Conservation (phyloP, 2,797 vertebrate species). For the Bovichtus diacanthus region DNA sequence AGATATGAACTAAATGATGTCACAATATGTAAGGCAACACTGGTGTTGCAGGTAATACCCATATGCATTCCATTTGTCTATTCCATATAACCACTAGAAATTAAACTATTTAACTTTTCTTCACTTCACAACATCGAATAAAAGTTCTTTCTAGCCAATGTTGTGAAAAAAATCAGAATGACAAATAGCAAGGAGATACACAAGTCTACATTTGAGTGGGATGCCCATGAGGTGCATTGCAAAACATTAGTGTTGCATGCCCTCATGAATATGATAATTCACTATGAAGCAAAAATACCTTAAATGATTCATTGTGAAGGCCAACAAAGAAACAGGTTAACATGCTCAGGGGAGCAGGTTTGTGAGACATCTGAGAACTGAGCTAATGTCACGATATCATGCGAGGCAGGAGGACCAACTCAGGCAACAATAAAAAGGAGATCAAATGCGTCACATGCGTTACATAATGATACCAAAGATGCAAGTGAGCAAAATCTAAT, state of each 20-base stretch:
- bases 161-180: not conserved
- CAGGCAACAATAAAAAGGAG: not conserved
- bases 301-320: not conserved
- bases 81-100: not conserved
- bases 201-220: not conserved
- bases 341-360: not conserved
- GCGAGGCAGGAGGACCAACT: not conserved
- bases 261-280: not conserved
- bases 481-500: not conserved
- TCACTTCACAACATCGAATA: not conserved
- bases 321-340: not conserved
- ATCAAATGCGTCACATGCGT: not conserved
- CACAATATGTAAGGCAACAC: not conserved
- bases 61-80: not conserved
- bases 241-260: not conserved
- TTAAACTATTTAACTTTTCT: not conserved
- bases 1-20: not conserved
- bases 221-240: not conserved
- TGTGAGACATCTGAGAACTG: not conserved
- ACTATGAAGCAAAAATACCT: not conserved
- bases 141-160: not conserved
- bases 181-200: not conserved
- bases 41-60: not conserved
- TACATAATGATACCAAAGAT: conserved; percentile 4
- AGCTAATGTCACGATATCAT: conserved; percentile 10